phyloP scores from a whole-genome alignment of 53 echinoderm and acorn worm species.

The Holothuria leucospilota region DNA sequence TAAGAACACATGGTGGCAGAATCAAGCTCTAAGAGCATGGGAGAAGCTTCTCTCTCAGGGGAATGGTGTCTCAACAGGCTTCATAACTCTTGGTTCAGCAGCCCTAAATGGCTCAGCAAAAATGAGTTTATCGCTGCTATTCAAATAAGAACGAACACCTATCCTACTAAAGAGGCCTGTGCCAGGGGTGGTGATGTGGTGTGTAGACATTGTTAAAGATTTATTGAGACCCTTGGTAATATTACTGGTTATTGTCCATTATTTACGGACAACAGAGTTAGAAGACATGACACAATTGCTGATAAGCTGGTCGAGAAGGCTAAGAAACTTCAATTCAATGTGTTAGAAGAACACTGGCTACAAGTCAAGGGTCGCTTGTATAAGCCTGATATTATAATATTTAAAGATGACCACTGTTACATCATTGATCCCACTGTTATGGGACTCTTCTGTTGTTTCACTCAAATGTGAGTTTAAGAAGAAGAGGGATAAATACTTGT shows the following conservation, averaged over 20 bases:
- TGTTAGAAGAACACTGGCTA: background rate
- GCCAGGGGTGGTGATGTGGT: background rate
- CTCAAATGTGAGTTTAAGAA: background rate
- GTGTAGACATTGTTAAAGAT: background rate
- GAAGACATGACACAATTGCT: background rate
- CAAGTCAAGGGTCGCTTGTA: background rate
- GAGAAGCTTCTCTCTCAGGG: background rate
- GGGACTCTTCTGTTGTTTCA: background rate
- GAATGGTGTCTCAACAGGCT: background rate
- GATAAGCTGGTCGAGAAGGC: background rate
- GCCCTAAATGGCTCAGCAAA: background rate
- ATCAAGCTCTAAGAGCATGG: background rate
- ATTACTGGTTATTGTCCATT: constrained; percentile 8
- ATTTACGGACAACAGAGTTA: constrained; percentile 4
- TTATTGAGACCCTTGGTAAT: background rate
- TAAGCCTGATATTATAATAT: background rate
- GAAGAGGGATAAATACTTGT: background rate
- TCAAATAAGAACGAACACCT: background rate
- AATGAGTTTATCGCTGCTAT: background rate
- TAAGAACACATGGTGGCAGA: background rate
- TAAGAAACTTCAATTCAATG: background rate
- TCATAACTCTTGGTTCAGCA: background rate
- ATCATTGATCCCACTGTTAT: background rate
- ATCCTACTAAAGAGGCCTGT: background rate
- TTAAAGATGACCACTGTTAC: background rate